Evolutionary conservation across 2,888 invertebrate genomes (phyloP).

Genomic region (Thumatha senex): DNA sequence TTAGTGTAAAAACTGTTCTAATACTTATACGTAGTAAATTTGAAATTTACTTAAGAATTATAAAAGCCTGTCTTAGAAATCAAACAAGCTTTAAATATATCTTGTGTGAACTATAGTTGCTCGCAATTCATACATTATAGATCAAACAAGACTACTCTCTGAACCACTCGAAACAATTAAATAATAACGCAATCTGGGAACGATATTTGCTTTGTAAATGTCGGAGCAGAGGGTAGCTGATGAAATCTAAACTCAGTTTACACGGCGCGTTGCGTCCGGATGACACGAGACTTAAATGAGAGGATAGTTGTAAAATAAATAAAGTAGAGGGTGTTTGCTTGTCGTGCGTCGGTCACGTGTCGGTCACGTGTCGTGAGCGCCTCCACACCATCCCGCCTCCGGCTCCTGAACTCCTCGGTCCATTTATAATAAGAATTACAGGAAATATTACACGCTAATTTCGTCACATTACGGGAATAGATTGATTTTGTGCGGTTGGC

Average conservation of each 20-base stretch:
- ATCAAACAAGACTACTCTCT: constrained; percentile 50
- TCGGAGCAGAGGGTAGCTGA: constrained; percentile 56
- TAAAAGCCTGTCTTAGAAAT: neutral
- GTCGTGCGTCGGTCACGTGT: constrained; percentile 54
- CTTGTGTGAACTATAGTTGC: constrained; percentile 18
- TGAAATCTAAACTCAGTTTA: constrained; percentile 77
- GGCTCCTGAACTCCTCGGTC: constrained; percentile 56
- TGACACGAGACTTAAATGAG: constrained; percentile 72
- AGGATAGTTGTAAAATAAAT: constrained; percentile 79
- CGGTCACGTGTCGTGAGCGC: constrained; percentile 53
- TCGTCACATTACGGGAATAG: constrained; percentile 69
- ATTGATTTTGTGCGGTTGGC: constrained; percentile 69
- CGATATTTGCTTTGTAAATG: constrained; percentile 66
- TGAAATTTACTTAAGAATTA: neutral
- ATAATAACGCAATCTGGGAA: constrained; percentile 73
- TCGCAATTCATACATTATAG: constrained; percentile 43
- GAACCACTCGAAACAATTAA: constrained; percentile 73
- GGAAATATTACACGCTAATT: constrained; percentile 83
- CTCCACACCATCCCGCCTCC: constrained; percentile 32
- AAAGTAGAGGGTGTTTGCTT: constrained; percentile 51
- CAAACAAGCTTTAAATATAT: constrained; percentile 23
- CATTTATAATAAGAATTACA: constrained; percentile 72
- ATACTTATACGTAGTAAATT: too few relatives aligned
- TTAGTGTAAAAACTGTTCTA: too few relatives aligned
- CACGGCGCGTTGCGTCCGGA: constrained; percentile 59